These are phyloP conservation scores for Drosophila simulans DNA, from an alignment of 1,140 invertebrate genomes.

Conservation along the genomic window DNA sequence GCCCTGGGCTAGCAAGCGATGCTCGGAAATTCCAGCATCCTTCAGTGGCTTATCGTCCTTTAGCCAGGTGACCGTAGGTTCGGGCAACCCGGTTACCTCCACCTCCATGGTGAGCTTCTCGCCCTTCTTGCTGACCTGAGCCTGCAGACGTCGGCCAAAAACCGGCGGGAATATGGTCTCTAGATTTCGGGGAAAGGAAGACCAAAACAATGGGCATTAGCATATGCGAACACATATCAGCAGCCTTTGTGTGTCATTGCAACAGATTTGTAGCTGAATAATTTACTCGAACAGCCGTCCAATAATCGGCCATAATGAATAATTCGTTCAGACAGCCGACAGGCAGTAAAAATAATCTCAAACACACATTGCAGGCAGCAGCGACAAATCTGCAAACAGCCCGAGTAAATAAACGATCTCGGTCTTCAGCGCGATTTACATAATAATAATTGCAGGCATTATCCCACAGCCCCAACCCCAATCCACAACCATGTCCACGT, in stretches of 20 bases:
- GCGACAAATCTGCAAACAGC: slow-evolving; percentile 46
- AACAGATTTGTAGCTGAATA: slow-evolving; percentile 51
- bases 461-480: slow-evolving; percentile 29
- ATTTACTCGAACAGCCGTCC: slow-evolving; percentile 71
- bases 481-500: slow-evolving; percentile 3
- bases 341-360: slow-evolving; percentile 69
- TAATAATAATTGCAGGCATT: slow-evolving; percentile 75
- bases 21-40: slow-evolving; percentile 82
- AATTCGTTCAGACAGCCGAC: slow-evolving; percentile 58
- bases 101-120: slow-evolving; percentile 91
- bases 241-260: slow-evolving; percentile 73
- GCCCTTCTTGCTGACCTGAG: slow-evolving; percentile 90
- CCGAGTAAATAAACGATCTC: slow-evolving; percentile 68
- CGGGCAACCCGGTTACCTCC: slow-evolving; percentile 91
- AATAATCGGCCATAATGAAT: slow-evolving; percentile 73
- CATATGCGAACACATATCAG: slow-evolving; percentile 30
- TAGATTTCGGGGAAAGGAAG: slow-evolving; percentile 69
- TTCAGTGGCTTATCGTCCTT: slow-evolving; percentile 89
- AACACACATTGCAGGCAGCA: slow-evolving; percentile 44
- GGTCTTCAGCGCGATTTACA: slow-evolving; percentile 67
- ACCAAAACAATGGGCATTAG: slow-evolving; percentile 14
- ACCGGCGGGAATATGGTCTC: slow-evolving; percentile 92
- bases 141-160: slow-evolving; percentile 91
- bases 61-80: slow-evolving; percentile 90
- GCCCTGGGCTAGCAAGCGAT: slow-evolving; percentile 87